These are phyloP conservation scores for Tachina lurida DNA, from an alignment of 2,888 invertebrate species.

Conservation along the genomic window DNA sequence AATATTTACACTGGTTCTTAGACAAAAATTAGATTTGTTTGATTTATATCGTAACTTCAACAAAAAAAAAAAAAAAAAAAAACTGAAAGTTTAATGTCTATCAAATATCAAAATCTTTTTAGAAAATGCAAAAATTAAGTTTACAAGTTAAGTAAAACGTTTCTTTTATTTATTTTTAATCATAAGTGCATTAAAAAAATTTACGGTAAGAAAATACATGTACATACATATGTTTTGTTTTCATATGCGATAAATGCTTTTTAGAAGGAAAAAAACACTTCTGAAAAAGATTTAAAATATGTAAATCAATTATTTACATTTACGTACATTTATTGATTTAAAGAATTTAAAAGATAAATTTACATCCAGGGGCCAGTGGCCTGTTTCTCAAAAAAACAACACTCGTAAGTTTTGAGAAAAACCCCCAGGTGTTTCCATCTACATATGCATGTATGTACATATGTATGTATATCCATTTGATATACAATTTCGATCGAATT, in stretches of 20 bases:
- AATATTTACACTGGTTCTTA: not conserved
- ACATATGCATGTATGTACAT: too few species aligned
- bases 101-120: not conserved
- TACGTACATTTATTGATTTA: not conserved
- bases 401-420: too few species aligned
- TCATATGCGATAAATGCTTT: constrained; percentile 53
- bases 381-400: too few species aligned
- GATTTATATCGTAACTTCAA: not conserved
- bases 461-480: too few species aligned
- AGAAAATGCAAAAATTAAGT: not conserved
- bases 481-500: too few species aligned
- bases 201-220: not conserved
- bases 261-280: constrained; percentile 35
- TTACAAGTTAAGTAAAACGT: not conserved
- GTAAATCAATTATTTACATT: not conserved
- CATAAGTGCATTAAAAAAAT: not conserved
- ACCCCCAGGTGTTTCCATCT: too few species aligned
- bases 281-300: constrained; percentile 31
- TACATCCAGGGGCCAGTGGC: too few species aligned
- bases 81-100: not conserved
- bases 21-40: too few species aligned
- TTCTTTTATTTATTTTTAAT: not conserved
- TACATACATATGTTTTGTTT: too few species aligned
- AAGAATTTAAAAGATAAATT: too few species aligned
- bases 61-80: not conserved